Conservation (phyloP, 2,113 vertebrate genomes). For the Esox niger region DNA sequence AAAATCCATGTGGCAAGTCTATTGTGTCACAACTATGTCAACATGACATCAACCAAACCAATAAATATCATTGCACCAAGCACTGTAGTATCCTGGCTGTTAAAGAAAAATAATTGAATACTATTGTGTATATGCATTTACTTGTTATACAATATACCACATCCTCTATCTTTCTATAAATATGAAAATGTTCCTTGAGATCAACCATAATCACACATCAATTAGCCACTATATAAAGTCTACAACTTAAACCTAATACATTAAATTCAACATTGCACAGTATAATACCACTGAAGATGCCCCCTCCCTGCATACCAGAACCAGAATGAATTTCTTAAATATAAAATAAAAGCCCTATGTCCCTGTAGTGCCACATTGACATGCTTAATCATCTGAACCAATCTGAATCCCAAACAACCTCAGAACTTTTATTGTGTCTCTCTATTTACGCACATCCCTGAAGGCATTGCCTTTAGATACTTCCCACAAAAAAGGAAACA, state of each 20-base stretch:
- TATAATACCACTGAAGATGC: constrained; percentile 18
- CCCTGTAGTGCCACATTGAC: constrained; percentile 62
- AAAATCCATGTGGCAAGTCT: neutral
- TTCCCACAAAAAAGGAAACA: constrained; percentile 65
- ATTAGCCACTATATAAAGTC: constrained; percentile 8
- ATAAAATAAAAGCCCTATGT: constrained; percentile 33
- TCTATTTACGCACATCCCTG: constrained; percentile 70
- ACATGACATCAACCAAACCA: neutral
- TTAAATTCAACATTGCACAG: constrained; percentile 31
- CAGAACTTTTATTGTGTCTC: constrained; percentile 64
- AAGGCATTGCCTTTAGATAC: constrained; percentile 68
- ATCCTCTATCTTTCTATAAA: constrained; percentile 16
- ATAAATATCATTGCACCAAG: neutral
- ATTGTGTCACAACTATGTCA: neutral
- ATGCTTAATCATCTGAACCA: constrained; percentile 64
- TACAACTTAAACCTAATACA: constrained; percentile 34
- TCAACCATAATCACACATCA: neutral
- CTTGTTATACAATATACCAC: neutral
- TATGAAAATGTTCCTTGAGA: neutral
- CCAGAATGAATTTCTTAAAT: constrained; percentile 31
- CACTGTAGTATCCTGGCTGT: neutral
- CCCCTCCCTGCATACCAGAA: constrained; percentile 8
- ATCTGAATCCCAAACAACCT: constrained; percentile 67
- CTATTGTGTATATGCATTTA: neutral
- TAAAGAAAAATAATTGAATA: too few relatives aligned